Conservation (phyloP, 1,140 invertebrate species). For the Trachymyrmex cornetzi region DNA sequence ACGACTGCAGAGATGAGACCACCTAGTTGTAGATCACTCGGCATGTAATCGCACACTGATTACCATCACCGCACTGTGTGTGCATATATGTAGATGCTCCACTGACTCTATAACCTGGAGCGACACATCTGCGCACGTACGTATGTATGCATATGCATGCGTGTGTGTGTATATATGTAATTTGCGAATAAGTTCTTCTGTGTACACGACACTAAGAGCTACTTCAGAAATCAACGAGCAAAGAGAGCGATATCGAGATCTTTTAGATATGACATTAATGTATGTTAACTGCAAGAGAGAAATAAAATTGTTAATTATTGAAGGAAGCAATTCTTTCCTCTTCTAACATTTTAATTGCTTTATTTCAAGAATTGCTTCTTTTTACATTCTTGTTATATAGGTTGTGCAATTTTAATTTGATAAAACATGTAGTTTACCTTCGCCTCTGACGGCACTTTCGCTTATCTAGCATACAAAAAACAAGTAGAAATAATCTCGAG, state of each 20-base stretch:
- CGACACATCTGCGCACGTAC: constrained; percentile 1
- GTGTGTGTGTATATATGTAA: background rate
- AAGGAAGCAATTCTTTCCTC: background rate
- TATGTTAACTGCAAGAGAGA: background rate
- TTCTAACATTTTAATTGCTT: background rate
- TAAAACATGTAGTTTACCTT: constrained; percentile 16
- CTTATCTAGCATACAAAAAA: constrained; percentile 12
- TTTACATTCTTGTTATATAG: background rate
- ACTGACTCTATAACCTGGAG: constrained; percentile 80
- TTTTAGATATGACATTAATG: background rate
- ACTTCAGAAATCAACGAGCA: constrained; percentile 1
- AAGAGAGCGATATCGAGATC: constrained; percentile 12
- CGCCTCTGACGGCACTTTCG: background rate
- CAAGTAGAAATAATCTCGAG: background rate
- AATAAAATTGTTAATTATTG: constrained; percentile 7
- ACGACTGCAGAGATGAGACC: constrained; percentile 12
- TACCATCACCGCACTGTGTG: constrained; percentile 41
- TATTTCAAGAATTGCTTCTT: background rate
- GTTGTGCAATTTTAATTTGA: constrained; percentile 25
- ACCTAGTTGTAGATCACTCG: constrained; percentile 51
- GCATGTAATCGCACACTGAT: constrained; percentile 28
- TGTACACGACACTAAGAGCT: background rate
- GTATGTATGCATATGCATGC: background rate
- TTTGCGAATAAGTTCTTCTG: background rate
- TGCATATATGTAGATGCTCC: constrained; percentile 71